These are phyloP conservation scores for Maniola hyperantus DNA, from an alignment of 2,888 invertebrate genomes.

Conservation along the genomic window DNA sequence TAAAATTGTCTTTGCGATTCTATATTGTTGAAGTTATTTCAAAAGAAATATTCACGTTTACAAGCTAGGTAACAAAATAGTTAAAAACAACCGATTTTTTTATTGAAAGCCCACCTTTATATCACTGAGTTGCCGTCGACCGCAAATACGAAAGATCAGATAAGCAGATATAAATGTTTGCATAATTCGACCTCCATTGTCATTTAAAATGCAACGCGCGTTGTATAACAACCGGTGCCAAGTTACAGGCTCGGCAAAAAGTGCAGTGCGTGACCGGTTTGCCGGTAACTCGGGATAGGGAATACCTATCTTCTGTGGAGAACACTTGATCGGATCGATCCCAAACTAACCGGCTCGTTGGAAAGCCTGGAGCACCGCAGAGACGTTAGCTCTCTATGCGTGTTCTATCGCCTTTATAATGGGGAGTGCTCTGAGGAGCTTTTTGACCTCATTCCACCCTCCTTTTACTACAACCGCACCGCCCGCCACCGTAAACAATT, in stretches of 20 bases:
- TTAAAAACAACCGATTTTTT: not conserved
- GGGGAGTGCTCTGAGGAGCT: too few species aligned
- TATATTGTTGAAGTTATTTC: too few species aligned
- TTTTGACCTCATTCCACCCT: too few species aligned
- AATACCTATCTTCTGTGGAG: constrained; percentile 28
- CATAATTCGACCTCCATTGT: constrained; percentile 28
- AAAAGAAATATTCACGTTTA: not conserved
- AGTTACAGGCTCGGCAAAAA: constrained; percentile 31
- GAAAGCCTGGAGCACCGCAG: too few species aligned
- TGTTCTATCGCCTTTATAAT: too few species aligned
- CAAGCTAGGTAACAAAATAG: not conserved
- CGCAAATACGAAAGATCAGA: constrained; percentile 22
- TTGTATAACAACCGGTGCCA: constrained; percentile 27
- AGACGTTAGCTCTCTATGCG: too few species aligned
- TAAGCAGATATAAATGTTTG: constrained; percentile 25
- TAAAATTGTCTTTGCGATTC: too few species aligned
- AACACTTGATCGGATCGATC: too few species aligned
- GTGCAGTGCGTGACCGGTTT: constrained; percentile 33
- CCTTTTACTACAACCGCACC: too few species aligned
- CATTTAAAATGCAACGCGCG: constrained; percentile 26
- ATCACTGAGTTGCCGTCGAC: not conserved
- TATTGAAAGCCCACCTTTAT: constrained; percentile 12
- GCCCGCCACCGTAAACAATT: too few species aligned
- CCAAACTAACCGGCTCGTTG: not conserved
- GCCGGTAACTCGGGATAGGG: constrained; percentile 30